Evolutionary conservation across 2,888 invertebrate species (phyloP).

Genomic region (Drosophila histrio): DNA sequence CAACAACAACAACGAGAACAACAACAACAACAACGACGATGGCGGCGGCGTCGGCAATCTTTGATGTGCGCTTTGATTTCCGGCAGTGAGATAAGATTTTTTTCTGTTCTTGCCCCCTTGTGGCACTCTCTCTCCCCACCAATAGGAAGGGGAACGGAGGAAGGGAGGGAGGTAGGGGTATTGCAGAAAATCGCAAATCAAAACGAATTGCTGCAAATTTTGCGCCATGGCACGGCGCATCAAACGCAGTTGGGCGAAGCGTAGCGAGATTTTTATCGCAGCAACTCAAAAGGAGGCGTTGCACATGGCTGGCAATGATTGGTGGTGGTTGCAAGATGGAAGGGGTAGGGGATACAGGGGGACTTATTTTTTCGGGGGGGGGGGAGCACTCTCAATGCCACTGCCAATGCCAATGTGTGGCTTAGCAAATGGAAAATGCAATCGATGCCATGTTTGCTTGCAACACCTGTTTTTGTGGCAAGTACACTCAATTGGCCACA

Average conservation of each 20-base stretch:
- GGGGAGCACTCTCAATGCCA: slow-evolving; percentile 6
- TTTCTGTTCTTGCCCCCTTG: slow-evolving; percentile 19
- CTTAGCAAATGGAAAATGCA: not conserved
- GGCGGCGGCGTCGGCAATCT: slow-evolving; percentile 63
- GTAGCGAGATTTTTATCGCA: slow-evolving; percentile 60
- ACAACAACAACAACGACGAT: slow-evolving; percentile 24
- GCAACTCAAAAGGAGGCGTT: slow-evolving; percentile 53
- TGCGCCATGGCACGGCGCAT: slow-evolving; percentile 40
- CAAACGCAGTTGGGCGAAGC: slow-evolving; percentile 52
- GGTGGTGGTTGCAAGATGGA: slow-evolving; percentile 10
- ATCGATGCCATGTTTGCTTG: slow-evolving; percentile 1
- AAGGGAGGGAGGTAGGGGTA: not conserved
- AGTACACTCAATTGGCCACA: slow-evolving; percentile 40
- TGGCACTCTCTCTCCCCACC: slow-evolving; percentile 3
- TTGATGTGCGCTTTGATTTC: slow-evolving; percentile 82
- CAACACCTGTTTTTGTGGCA: slow-evolving; percentile 6
- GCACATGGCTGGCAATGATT: slow-evolving; percentile 30
- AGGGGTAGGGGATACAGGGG: too few relatives aligned
- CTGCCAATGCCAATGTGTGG: slow-evolving; percentile 7
- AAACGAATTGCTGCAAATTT: slow-evolving; percentile 71
- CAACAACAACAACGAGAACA: slow-evolving; percentile 6
- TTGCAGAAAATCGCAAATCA: slow-evolving; percentile 59
- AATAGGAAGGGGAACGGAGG: not conserved
- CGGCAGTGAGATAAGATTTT: slow-evolving; percentile 80
- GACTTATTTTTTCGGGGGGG: not conserved